Evolutionary conservation across 2,113 vertebrate species (phyloP).

Genomic region (Protobothrops mucrosquamatus): DNA sequence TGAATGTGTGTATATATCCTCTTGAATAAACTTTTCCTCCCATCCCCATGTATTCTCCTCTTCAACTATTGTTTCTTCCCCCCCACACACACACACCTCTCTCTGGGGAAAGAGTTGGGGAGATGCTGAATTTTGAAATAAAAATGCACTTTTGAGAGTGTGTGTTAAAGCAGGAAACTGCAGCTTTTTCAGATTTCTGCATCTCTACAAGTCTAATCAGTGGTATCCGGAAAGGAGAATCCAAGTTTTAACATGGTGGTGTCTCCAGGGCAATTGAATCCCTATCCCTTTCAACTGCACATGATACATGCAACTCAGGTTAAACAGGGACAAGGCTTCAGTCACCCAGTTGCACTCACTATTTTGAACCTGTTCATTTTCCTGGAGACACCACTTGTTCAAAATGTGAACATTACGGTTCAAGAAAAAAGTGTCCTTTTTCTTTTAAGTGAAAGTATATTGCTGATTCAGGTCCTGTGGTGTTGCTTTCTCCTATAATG

Average conservation of each 20-base stretch:
- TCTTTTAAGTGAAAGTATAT: not conserved
- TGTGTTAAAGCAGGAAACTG: not conserved
- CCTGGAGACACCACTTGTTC: not conserved
- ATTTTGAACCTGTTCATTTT: not conserved
- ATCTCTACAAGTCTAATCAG: not conserved
- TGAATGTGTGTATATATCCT: not conserved
- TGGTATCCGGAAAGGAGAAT: not conserved
- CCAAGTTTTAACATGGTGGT: not conserved
- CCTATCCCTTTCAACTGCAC: not conserved
- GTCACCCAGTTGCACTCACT: not conserved
- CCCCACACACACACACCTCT: too few species aligned
- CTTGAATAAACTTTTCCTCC: not conserved
- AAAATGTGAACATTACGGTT: not conserved
- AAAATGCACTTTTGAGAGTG: not conserved
- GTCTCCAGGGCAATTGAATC: not conserved
- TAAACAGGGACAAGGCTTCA: not conserved
- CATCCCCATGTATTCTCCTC: not conserved
- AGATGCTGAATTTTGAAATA: not conserved
- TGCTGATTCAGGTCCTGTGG: not conserved
- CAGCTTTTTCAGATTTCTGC: not conserved
- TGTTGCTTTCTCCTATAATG: not conserved
- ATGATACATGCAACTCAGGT: not conserved
- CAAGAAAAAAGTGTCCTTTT: not conserved
- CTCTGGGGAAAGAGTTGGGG: not conserved
- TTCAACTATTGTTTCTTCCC: not conserved